phyloP scores from a whole-genome alignment of 2,797 vertebrate species.

The Cossypha polioptera region DNA sequence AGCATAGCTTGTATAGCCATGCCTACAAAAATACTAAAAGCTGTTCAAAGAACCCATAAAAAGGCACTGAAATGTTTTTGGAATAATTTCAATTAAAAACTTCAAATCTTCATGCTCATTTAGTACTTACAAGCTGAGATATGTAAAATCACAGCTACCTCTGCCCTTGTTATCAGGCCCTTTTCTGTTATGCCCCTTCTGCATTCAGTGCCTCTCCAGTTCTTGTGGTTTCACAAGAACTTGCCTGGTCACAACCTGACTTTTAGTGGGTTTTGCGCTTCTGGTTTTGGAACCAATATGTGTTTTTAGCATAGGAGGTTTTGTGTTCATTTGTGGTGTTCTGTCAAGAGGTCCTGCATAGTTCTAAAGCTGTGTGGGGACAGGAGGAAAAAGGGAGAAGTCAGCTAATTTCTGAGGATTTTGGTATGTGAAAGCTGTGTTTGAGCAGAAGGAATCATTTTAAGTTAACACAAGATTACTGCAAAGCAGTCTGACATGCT shows the following conservation, averaged over 20 bases:
- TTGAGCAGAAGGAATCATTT: background rate
- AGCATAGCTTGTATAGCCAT: background rate
- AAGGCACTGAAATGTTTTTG: background rate
- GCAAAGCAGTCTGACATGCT: background rate
- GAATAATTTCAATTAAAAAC: background rate
- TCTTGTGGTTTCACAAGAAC: background rate
- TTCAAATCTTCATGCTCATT: background rate
- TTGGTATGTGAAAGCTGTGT: background rate
- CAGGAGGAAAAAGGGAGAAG: background rate
- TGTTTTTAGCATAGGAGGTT: fast-evolving
- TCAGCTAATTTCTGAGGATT: background rate
- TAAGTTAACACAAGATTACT: background rate
- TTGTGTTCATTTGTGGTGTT: background rate
- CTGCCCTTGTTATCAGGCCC: background rate
- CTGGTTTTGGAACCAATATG: background rate
- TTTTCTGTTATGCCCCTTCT: background rate
- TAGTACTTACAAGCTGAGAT: background rate
- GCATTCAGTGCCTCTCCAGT: background rate
- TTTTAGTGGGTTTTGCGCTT: background rate
- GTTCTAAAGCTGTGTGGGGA: background rate
- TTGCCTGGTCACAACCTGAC: background rate
- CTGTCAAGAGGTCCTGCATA: background rate
- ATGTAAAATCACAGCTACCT: background rate
- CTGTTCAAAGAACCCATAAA: background rate
- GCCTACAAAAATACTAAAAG: background rate